phyloP scores from a whole-genome alignment of 2,888 invertebrate genomes.

The Nematopogon swammerdamellus region DNA sequence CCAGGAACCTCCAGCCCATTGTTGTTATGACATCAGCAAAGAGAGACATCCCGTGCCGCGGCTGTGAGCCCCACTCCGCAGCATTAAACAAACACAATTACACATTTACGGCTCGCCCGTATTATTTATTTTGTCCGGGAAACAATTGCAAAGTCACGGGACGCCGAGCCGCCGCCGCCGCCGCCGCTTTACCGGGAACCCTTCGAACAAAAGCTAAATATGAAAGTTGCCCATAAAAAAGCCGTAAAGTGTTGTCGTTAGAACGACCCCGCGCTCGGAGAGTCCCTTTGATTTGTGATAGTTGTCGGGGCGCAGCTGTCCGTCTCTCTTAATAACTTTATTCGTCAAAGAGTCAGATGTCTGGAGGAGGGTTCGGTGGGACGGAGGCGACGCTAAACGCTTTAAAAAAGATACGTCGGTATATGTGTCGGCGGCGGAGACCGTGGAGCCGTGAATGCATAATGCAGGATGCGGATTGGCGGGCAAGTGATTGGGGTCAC shows the following conservation, averaged over 20 bases:
- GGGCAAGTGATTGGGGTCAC: no score
- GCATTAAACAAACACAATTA: conserved; percentile 18
- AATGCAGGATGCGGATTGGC: no score
- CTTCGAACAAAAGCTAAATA: conserved; percentile 41
- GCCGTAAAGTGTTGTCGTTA: conserved; percentile 37
- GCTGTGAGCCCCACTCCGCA: not conserved
- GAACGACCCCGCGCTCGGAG: conserved; percentile 21
- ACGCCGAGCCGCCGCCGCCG: no score
- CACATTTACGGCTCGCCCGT: conserved; percentile 33
- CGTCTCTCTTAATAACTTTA: conserved; percentile 47
- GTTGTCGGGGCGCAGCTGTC: conserved; percentile 32
- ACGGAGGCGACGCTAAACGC: not conserved
- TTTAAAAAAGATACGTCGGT: not conserved
- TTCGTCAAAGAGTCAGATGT: conserved; percentile 36
- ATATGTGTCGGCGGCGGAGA: no score
- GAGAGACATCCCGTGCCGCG: not conserved
- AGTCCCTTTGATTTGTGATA: conserved; percentile 48
- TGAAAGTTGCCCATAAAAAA: conserved; percentile 45
- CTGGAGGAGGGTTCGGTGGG: no score
- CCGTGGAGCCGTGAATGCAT: no score
- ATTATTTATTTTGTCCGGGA: conserved; percentile 44
- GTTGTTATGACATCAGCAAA: not conserved
- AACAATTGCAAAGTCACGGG: conserved; percentile 31
- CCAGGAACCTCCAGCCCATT: not conserved
- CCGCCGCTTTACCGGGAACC: conserved; percentile 18